phyloP scores from a whole-genome alignment of 2,113 vertebrate species.

The Cheilinus undulatus region DNA sequence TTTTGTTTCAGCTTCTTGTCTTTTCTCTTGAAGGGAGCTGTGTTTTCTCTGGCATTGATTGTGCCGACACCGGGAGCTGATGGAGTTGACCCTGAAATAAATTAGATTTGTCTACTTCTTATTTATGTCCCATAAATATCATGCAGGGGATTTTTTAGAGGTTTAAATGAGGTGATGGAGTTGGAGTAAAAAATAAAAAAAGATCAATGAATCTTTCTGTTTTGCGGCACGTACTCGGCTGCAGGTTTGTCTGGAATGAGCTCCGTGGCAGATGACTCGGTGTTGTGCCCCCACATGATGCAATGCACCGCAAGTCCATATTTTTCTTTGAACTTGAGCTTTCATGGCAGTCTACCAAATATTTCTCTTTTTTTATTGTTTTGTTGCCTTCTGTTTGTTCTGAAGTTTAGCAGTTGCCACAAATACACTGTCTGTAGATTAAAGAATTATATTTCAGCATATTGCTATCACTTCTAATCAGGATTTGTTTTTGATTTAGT shows the following conservation, averaged over 20 bases:
- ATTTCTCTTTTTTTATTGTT: conserved; percentile 72
- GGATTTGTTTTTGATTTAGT: conserved; percentile 24
- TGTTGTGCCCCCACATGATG: conserved; percentile 81
- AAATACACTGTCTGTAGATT: conserved; percentile 47
- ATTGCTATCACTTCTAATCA: conserved; percentile 26
- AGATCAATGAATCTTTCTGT: conserved; percentile 61
- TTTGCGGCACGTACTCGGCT: conserved; percentile 48
- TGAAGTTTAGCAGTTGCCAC: conserved; percentile 48
- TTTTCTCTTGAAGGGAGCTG: conserved; percentile 25
- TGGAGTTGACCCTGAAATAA: conserved; percentile 71
- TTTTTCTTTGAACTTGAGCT: conserved; percentile 82
- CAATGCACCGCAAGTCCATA: conserved; percentile 80
- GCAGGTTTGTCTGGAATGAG: conserved; percentile 69
- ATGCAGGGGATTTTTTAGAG: conserved; percentile 2
- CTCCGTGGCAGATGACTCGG: conserved; percentile 70
- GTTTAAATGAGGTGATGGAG: conserved; percentile 58
- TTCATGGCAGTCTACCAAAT: conserved; percentile 79
- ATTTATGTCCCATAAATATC: conserved; percentile 62
- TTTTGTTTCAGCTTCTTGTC: conserved; percentile 34
- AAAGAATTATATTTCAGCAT: conserved; percentile 1
- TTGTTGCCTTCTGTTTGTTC: conserved; percentile 56
- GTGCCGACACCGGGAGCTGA: conserved; percentile 54
- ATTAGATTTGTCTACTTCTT: conserved; percentile 65
- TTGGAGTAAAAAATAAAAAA: neutral
- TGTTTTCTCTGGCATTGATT: conserved; percentile 54